These are phyloP conservation scores for Tenthredo amoena DNA, from an alignment of 2,888 invertebrate species.

Conservation along the genomic window DNA sequence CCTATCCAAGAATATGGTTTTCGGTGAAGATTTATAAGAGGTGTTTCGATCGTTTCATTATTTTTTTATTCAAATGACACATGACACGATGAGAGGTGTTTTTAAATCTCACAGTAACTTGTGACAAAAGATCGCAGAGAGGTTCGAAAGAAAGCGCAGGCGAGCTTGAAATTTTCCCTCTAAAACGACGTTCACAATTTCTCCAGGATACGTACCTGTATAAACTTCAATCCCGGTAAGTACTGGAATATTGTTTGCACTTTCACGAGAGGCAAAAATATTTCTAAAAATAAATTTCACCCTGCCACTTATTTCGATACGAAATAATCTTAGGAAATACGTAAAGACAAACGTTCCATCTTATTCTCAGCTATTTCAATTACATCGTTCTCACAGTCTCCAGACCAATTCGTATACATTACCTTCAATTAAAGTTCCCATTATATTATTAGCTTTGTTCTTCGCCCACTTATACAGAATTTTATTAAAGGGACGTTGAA, in stretches of 20 bases:
- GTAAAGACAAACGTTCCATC: background rate
- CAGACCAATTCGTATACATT: conserved; percentile 7
- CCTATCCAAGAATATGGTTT: background rate
- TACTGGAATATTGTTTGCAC: conserved; percentile 10
- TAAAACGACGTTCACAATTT: background rate
- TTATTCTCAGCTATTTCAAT: background rate
- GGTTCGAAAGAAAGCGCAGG: background rate
- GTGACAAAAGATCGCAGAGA: conserved; percentile 8
- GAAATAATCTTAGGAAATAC: conserved; percentile 27
- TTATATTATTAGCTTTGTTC: conserved; percentile 43
- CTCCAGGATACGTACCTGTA: background rate
- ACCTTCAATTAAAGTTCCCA: conserved; percentile 11
- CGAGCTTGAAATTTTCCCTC: background rate
- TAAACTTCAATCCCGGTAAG: background rate
- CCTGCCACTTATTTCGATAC: background rate
- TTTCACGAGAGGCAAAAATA: background rate
- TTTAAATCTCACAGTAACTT: background rate
- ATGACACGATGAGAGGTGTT: background rate
- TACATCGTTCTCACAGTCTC: background rate
- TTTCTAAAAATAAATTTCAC: conserved; percentile 5
- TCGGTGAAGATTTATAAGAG: background rate
- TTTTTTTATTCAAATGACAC: background rate
- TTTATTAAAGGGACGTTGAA: conserved; percentile 15
- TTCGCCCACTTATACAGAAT: conserved; percentile 5
- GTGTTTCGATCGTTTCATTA: background rate